phyloP scores from a whole-genome alignment of 2,797 vertebrate genomes.

The Myoxocephalus aenaeus region DNA sequence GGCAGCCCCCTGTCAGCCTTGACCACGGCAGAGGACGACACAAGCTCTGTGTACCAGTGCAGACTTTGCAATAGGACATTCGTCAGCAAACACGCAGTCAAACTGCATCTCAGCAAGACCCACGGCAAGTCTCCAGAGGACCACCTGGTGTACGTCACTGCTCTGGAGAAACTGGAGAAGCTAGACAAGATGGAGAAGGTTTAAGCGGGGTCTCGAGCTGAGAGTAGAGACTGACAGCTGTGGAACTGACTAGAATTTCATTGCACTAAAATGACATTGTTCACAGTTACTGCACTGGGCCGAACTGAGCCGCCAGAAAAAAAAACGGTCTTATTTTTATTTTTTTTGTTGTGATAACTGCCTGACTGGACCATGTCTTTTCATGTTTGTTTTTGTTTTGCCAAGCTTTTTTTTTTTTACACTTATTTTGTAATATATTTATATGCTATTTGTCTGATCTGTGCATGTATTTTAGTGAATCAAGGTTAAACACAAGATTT shows the following conservation, averaged over 20 bases:
- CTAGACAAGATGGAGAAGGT: constrained; percentile 88
- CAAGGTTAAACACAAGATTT: constrained; percentile 96
- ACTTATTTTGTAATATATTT: constrained; percentile 87
- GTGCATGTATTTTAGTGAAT: constrained; percentile 97
- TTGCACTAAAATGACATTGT: constrained; percentile 86
- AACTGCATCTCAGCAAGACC: constrained; percentile 99
- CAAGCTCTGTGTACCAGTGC: constrained; percentile 98
- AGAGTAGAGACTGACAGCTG: constrained; percentile 77
- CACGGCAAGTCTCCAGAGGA: constrained; percentile 99
- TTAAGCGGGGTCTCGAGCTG: constrained; percentile 67
- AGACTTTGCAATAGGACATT: constrained; percentile 99
- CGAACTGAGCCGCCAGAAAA: constrained; percentile 83
- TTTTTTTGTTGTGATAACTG: constrained; percentile 83
- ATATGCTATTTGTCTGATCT: constrained; percentile 95
- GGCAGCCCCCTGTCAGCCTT: constrained; percentile 88
- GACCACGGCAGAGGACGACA: constrained; percentile 91
- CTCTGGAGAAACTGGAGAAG: constrained; percentile 98
- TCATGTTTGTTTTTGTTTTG: constrained; percentile 80
- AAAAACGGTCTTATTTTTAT: constrained; percentile 80
- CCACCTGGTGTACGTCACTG: constrained; percentile 99
- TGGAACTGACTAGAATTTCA: constrained; percentile 85
- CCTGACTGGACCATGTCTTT: constrained; percentile 87
- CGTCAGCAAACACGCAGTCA: constrained; percentile 99
- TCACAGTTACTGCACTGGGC: constrained; percentile 87
- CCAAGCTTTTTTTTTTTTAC: constrained; percentile 85